Evolutionary conservation across 2,113 vertebrate species (phyloP).

Genomic region (Saiga tatarica): DNA sequence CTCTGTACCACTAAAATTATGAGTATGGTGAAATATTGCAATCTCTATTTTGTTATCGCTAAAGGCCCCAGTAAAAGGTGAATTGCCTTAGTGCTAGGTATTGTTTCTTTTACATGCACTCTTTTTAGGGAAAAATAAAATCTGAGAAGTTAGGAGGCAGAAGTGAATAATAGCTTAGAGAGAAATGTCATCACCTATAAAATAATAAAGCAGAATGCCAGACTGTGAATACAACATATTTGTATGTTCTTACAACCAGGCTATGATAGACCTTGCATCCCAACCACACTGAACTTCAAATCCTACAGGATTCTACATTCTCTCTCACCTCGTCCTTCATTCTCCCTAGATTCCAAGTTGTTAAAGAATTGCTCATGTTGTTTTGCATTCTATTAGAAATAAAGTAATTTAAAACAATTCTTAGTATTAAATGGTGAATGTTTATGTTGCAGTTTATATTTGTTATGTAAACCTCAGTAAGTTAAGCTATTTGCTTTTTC

Average conservation of each 20-base stretch:
- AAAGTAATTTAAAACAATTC: background rate
- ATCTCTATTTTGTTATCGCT: background rate
- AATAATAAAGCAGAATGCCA: background rate
- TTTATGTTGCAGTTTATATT: background rate
- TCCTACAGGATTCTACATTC: background rate
- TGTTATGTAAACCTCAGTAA: background rate
- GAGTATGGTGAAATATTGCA: background rate
- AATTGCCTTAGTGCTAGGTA: background rate
- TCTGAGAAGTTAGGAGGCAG: background rate
- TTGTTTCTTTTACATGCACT: background rate
- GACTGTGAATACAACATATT: background rate
- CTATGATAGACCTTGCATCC: too few species aligned
- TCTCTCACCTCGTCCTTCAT: fast-evolving
- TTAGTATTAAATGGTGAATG: background rate
- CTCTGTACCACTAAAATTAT: background rate
- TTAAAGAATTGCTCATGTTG: background rate
- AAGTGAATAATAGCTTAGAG: background rate
- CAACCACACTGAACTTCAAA: background rate
- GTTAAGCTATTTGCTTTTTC: background rate
- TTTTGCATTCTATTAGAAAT: background rate
- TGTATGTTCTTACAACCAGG: background rate
- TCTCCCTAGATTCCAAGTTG: background rate
- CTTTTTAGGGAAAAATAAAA: background rate
- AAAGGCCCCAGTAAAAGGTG: background rate
- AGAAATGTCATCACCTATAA: background rate